Base-by-base conservation (phyloP, 2,797 vertebrate species). In the Siniperca obscura region DNA sequence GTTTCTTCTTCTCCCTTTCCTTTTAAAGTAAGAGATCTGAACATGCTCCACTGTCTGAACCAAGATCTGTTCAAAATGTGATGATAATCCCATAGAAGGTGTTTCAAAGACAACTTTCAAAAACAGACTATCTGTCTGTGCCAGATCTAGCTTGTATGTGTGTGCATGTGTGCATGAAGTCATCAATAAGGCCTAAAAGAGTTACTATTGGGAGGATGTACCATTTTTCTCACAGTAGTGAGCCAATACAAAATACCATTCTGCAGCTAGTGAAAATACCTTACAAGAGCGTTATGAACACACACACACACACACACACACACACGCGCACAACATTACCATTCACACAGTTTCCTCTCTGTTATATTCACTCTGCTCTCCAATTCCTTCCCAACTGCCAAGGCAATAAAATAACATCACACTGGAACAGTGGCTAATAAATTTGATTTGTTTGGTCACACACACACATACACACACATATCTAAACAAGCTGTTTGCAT, bases 381-480 rank as follows among this genome's bases (percentile, higher is more conserved):
- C 83, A 81, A 84, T 82, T 86, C 69, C 81, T 87, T 82, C 60
- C 86, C 82, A 90, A 81, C 90, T 87, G 89, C 84, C 77, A 81
- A 86, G 70, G 83, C 90, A 86, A 92, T 92, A 91, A 86, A 91
- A 89, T 85, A 83, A 73, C 84, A 91, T 93, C 88, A 83, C 82
- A 75, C 68, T 90, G 82, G 78, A 90, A 90, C 87, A 81, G 62
- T 59, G 66, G 83, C 88, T 94, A 87, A 91, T 91, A 88, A 82
- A 94, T 92, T 83, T 88, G 81, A 92, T 92, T 92, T 93, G 88
- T 87, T 88, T 83, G 78, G 69, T 87, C 36, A 56, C 27, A 76
- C 66, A 84, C 55, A 67, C 64, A 79, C 30, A 75, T 48, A 55
- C n/a, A 62, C 19, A 14, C 53, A 60, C 50, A 36, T 30, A 79